These are phyloP conservation scores for Oncorhynchus nerka DNA, from an alignment of 2,113 vertebrate species.

Conservation along the genomic window DNA sequence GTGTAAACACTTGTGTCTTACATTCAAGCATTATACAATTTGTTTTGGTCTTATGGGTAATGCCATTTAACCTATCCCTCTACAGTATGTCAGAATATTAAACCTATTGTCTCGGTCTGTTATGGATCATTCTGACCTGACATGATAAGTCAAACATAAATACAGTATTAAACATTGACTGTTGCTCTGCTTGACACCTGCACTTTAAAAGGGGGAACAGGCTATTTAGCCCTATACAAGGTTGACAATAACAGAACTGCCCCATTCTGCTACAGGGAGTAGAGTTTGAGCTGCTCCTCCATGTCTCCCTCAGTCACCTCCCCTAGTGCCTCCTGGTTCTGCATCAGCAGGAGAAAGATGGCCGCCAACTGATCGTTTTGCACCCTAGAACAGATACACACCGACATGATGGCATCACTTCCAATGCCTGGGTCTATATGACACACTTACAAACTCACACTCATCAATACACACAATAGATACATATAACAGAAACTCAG, in stretches of 20 bases:
- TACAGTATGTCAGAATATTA: not conserved
- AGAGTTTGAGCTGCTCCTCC: conserved; percentile 11
- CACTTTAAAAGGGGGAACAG: not conserved
- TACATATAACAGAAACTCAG: not conserved
- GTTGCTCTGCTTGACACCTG: not conserved
- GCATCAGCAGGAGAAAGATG: conserved; percentile 84
- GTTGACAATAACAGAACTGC: not conserved
- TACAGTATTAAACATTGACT: not conserved
- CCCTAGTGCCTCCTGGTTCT: conserved; percentile 82
- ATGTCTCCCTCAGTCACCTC: conserved; percentile 81
- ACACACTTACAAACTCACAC: not conserved
- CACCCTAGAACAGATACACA: conserved; percentile 74
- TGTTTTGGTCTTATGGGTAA: not conserved
- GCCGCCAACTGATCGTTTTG: conserved; percentile 84
- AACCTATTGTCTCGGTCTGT: not conserved
- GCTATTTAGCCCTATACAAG: not conserved
- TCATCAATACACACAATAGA: not conserved
- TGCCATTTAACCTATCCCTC: not conserved
- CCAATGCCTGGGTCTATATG: not conserved
- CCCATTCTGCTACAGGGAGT: not conserved
- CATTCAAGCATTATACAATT: not conserved
- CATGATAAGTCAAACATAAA: not conserved
- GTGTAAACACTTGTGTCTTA: not conserved
- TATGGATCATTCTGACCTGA: not conserved
- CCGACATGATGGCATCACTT: not conserved